Conservation (phyloP, 2,888 invertebrate species). For the Acholoe squamosa region DNA sequence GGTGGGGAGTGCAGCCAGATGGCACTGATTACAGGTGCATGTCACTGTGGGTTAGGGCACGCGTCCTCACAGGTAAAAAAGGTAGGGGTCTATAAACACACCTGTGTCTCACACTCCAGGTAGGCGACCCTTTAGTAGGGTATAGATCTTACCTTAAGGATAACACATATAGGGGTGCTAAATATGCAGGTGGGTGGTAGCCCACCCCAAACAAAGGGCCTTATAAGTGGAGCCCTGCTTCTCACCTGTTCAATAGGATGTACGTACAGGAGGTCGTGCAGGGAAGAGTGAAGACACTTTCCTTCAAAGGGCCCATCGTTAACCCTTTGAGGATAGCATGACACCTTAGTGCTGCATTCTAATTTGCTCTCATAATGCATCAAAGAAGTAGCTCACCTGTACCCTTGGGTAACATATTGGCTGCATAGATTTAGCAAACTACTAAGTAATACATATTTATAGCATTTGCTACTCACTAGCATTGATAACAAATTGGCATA, state of each 20-base stretch:
- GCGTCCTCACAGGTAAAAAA: background rate
- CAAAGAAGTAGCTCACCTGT: too few species aligned
- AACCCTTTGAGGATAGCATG: too few species aligned
- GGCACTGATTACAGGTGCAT: conserved; percentile 2
- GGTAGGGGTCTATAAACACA: background rate
- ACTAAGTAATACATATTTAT: too few species aligned
- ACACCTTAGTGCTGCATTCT: too few species aligned
- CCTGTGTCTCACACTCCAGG: background rate
- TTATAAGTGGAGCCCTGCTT: background rate
- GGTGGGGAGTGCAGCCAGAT: background rate
- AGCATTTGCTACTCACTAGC: too few species aligned
- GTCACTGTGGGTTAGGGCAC: conserved; percentile 14
- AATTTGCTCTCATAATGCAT: too few species aligned
- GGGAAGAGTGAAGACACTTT: background rate
- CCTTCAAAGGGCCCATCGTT: background rate
- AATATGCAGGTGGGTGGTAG: conserved; percentile 11
- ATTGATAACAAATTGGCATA: too few species aligned
- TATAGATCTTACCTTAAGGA: conserved; percentile 12
- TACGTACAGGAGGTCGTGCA: background rate
- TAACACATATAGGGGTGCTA: conserved; percentile 12
- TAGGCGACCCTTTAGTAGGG: too few species aligned
- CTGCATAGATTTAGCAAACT: too few species aligned
- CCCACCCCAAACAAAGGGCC: background rate
- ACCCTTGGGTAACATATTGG: too few species aligned
- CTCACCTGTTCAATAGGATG: background rate